phyloP scores from a whole-genome alignment of 2,888 invertebrate genomes.

The Luffia ferchaultella region DNA sequence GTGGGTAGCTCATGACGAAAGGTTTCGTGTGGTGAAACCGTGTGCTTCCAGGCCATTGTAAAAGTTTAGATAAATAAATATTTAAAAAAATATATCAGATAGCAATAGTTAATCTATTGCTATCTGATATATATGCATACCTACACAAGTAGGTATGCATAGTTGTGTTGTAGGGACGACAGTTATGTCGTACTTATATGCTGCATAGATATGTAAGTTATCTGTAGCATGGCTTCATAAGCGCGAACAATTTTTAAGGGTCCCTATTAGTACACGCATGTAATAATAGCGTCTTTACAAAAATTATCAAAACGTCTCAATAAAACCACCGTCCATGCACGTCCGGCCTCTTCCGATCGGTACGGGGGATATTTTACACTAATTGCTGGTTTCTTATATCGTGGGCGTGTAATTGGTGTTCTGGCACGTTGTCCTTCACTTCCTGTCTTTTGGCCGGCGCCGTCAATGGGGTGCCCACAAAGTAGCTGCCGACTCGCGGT shows the following conservation, averaged over 20 bases:
- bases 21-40: too few relatives aligned
- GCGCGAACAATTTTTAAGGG: too few relatives aligned
- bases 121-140: background rate
- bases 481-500: background rate
- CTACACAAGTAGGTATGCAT: background rate
- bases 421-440: slow-evolving; percentile 54
- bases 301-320: background rate
- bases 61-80: too few relatives aligned
- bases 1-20: too few relatives aligned
- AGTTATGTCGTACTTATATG: too few relatives aligned
- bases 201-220: too few relatives aligned
- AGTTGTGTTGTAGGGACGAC: too few relatives aligned
- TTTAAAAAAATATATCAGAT: too few relatives aligned
- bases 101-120: too few relatives aligned
- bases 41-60: too few relatives aligned
- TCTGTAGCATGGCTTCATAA: too few relatives aligned
- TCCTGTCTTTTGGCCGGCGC: slow-evolving; percentile 52
- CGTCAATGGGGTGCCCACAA: background rate
- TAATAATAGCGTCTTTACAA: background rate
- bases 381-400: slow-evolving; percentile 60
- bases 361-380: slow-evolving; percentile 44
- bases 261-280: too few relatives aligned
- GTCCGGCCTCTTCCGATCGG: background rate
- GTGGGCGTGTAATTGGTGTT: slow-evolving; percentile 61
- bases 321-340: background rate